phyloP scores from a whole-genome alignment of 1,140 invertebrate species.

The Latrodectus geometricus region DNA sequence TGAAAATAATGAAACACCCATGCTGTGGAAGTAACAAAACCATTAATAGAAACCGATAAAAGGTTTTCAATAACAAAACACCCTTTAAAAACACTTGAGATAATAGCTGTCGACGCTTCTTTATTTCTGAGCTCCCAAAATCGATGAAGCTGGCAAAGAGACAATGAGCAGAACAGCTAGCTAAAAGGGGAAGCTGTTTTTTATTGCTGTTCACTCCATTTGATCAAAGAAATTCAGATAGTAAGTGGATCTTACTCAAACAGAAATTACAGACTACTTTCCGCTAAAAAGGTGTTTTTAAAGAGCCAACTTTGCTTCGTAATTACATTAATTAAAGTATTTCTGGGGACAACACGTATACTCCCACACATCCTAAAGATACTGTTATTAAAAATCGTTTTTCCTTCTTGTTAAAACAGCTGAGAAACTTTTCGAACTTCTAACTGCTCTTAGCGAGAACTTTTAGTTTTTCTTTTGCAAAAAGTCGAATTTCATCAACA shows the following conservation, averaged over 20 bases:
- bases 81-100: slow-evolving; percentile 56
- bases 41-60: slow-evolving; percentile 58
- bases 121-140: slow-evolving; percentile 46
- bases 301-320: background rate
- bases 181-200: slow-evolving; percentile 1
- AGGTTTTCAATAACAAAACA: slow-evolving; percentile 59
- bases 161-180: background rate
- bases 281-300: background rate
- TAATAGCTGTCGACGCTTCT: slow-evolving; percentile 58
- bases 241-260: background rate
- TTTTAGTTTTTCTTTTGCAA: background rate
- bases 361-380: background rate
- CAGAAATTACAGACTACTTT: background rate
- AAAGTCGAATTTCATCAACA: background rate
- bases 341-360: background rate
- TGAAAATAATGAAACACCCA: slow-evolving; percentile 53
- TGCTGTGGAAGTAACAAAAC: slow-evolving; percentile 46
- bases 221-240: background rate
- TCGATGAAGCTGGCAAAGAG: slow-evolving; percentile 36
- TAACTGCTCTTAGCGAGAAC: background rate
- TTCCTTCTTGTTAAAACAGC: background rate
- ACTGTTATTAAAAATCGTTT: background rate
- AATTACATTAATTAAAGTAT: slow-evolving; percentile 1
- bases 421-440: background rate
- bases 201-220: slow-evolving; percentile 1